Conservation (phyloP, 2,113 vertebrate genomes). For the Pelobates fuscus region DNA sequence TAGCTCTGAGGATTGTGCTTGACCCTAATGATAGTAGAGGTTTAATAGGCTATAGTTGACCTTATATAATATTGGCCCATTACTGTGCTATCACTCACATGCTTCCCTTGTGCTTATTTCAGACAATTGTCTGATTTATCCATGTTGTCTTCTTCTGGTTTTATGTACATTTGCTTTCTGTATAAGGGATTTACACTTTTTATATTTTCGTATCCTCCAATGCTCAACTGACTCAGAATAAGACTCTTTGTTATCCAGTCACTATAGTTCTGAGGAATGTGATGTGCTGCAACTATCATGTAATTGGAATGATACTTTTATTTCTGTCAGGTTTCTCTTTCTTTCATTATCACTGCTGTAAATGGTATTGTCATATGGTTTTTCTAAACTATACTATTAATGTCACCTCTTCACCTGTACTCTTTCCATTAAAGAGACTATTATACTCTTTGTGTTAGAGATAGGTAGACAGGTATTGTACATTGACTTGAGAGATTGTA, state of each 20-base stretch:
- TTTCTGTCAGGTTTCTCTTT: not conserved
- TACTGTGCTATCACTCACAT: constrained; percentile 18
- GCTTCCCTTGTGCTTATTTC: constrained; percentile 18
- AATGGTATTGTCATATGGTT: too few species aligned
- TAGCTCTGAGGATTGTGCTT: constrained; percentile 18
- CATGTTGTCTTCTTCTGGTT: not conserved
- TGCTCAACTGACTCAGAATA: not conserved
- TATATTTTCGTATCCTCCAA: not conserved
- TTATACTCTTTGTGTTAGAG: too few species aligned
- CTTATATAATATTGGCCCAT: constrained; percentile 3
- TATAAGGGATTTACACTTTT: not conserved
- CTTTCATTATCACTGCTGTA: not conserved
- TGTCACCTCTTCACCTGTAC: not conserved
- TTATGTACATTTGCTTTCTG: not conserved
- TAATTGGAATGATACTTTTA: not conserved
- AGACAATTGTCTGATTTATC: constrained; percentile 4
- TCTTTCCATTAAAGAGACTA: too few species aligned
- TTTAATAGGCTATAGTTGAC: constrained; percentile 2
- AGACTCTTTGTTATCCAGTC: not conserved
- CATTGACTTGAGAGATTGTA: too few species aligned
- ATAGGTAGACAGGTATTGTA: too few species aligned
- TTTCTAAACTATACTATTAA: not conserved
- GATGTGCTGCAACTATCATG: not conserved
- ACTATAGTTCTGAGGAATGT: not conserved
- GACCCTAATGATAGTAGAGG: not conserved